Base-by-base conservation (phyloP, 2,797 vertebrate genomes). In the Hephaestus fuliginosus region DNA sequence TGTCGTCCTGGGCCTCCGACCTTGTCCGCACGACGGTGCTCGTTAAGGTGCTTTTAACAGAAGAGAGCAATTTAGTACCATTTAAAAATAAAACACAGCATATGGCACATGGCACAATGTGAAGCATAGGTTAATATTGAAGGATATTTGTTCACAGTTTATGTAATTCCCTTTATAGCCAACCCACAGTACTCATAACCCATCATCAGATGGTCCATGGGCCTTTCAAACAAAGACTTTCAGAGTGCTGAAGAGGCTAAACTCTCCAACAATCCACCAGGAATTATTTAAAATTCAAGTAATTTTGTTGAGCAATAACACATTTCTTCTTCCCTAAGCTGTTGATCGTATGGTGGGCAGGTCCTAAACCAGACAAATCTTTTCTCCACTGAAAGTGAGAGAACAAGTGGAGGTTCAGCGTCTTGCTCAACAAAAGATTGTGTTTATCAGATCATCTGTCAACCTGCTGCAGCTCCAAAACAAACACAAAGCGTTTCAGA, bases 11-110 rank as follows among this genome's bases (percentile, higher is more conserved):
- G 57, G 93, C 93, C 62, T 94, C 94, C 1, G 97, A 98, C 86
- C 80, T 78, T 0, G 2, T 98, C 79, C 82, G 88, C 30, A 93
- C 84, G 88, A 95, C 43, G 20, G 56, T 98, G 79, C 88, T 97
- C 66, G 97, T 99, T 49, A 98, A 98, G 97, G 98, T 99, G 74
- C 30, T 33, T 33, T 33, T 33, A 33, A 33, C 30, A 33, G 25
- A 25, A 3, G 30, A 33, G 30, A 33, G 30, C 60, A 43, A 44
- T 62, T 44, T 7, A 63, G 9, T 43, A 5, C 28, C 17, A 49
- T 14, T 33, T 49, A 14, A 30, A 18, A 14, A 5, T 53, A 7
- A 6, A 12, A 53, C n/a, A 55, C 55, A 57, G 15, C 33, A 18
- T 18, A 33, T 3, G 28, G 17, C 41, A 43, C 41, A 43, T 11